phyloP scores from a whole-genome alignment of 2,113 vertebrate genomes.

The Periophthalmus modestus region DNA sequence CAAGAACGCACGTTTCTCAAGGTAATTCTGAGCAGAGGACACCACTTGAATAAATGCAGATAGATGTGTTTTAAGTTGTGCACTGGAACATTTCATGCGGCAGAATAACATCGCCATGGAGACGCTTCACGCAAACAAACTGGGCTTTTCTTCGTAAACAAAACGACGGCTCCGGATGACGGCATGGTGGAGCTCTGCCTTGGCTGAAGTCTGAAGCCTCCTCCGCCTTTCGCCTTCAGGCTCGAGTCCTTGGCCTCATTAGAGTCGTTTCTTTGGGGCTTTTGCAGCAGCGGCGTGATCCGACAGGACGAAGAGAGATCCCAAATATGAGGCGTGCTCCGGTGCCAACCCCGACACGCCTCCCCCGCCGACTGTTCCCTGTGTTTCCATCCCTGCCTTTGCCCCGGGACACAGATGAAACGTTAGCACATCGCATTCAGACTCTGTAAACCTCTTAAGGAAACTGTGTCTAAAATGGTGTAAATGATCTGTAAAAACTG shows the following conservation, averaged over 20 bases:
- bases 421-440: background rate
- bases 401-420: conserved; percentile 25
- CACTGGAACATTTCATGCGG: too few relatives aligned
- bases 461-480: background rate
- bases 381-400: conserved; percentile 16
- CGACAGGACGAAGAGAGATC: conserved; percentile 42
- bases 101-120: too few relatives aligned
- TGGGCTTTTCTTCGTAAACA: background rate
- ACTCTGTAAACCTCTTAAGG: conserved; percentile 9
- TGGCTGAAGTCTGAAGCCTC: background rate
- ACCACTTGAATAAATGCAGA: too few relatives aligned
- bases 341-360: conserved; percentile 44
- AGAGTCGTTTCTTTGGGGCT: background rate
- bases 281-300: conserved; percentile 35
- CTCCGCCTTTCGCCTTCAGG: conserved; percentile 48
- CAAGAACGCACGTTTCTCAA: too few relatives aligned
- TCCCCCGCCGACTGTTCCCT: conserved; percentile 2
- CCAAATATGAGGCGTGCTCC: background rate
- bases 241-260: conserved; percentile 20
- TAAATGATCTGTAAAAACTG: background rate
- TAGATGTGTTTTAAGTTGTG: too few relatives aligned
- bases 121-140: background rate
- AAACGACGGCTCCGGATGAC: background rate
- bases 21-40: too few relatives aligned
- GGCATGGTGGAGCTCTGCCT: background rate